Conservation (phyloP, 2,113 vertebrate species). For the Macrotus californicus region DNA sequence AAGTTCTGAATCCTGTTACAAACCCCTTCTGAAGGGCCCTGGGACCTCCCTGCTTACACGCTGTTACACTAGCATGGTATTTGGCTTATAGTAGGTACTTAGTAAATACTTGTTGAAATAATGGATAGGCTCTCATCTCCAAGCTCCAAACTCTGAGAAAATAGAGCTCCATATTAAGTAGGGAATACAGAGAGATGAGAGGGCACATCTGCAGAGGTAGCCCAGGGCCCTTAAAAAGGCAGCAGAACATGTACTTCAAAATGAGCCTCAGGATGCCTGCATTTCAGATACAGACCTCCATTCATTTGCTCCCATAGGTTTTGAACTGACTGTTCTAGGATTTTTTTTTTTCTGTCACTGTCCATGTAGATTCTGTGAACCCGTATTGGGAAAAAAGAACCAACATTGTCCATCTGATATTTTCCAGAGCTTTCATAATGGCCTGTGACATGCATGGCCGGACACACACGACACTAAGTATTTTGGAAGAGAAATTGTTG, state of each 20-base stretch:
- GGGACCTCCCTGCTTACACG: no score
- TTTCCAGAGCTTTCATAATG: neutral
- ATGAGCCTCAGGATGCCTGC: neutral
- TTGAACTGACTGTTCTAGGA: neutral
- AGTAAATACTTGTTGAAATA: neutral
- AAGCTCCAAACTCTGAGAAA: neutral
- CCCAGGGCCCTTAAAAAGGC: neutral
- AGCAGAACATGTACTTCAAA: neutral
- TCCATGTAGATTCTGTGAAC: neutral
- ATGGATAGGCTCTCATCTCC: neutral
- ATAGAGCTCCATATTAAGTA: neutral
- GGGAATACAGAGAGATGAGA: neutral
- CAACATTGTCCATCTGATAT: neutral
- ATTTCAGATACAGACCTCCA: neutral
- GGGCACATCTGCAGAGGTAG: accelerated
- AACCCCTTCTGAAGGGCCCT: no score
- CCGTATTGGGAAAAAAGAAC: neutral
- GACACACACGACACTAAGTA: neutral
- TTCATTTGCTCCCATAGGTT: neutral
- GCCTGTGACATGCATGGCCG: neutral
- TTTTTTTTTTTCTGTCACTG: neutral
- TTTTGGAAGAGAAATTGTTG: neutral
- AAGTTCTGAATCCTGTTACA: no score
- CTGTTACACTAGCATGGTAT: neutral
- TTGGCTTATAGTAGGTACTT: neutral